Conservation (phyloP, 2,888 invertebrate species). For the Panzeria rudis region DNA sequence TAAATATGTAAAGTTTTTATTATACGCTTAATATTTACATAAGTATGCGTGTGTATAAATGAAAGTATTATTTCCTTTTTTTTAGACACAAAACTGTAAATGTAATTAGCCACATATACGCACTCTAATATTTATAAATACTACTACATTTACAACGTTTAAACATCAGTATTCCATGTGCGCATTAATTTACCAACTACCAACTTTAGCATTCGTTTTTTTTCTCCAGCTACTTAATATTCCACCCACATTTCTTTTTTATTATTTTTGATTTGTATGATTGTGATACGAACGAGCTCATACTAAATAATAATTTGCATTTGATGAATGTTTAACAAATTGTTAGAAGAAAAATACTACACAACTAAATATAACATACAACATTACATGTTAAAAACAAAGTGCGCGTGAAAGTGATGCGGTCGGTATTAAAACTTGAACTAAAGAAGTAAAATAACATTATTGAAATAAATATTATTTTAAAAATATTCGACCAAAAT, state of each 20-base stretch:
- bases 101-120: constrained; percentile 22
- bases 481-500: background rate
- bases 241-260: constrained; percentile 65
- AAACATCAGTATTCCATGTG: constrained; percentile 60
- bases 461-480: background rate
- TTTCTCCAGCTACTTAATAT: constrained; percentile 48
- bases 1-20: constrained; percentile 16
- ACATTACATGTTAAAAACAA: background rate
- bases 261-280: constrained; percentile 59
- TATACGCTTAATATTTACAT: background rate
- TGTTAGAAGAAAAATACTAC: constrained; percentile 19
- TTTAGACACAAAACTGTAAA: constrained; percentile 11
- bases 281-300: background rate
- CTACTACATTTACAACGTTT: background rate
- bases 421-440: background rate
- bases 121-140: background rate
- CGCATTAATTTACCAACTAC: constrained; percentile 59
- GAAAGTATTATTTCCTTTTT: constrained; percentile 9
- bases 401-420: background rate
- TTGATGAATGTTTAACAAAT: constrained; percentile 61
- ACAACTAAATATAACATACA: constrained; percentile 31
- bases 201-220: constrained; percentile 33
- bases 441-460: background rate
- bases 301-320: constrained; percentile 49
- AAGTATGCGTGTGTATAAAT: background rate